Conservation (phyloP, 2,113 vertebrate genomes). For the Copsychus sechellarum region DNA sequence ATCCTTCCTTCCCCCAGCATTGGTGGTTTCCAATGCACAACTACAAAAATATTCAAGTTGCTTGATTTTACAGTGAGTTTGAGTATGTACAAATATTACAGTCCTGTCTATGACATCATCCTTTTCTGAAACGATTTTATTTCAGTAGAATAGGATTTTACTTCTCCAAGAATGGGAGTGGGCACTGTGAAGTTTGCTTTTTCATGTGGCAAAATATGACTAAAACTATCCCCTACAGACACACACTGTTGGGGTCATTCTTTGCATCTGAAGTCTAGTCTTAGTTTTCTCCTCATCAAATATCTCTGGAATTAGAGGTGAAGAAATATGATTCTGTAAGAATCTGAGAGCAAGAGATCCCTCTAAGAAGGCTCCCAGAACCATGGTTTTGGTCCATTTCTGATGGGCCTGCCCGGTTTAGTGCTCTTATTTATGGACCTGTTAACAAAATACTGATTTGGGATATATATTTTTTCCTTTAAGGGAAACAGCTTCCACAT, state of each 20-base stretch:
- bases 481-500: slow-evolving; percentile 1
- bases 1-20: neutral
- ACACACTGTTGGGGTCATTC: neutral
- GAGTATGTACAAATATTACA: neutral
- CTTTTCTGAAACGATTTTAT: neutral
- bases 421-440: slow-evolving; percentile 34
- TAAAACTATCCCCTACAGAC: neutral
- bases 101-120: neutral
- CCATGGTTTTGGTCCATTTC: neutral
- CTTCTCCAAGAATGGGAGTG: neutral
- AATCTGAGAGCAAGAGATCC: neutral
- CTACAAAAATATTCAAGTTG: neutral
- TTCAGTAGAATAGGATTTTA: neutral
- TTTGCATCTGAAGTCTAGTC: neutral
- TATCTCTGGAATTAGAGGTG: neutral
- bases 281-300: neutral
- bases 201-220: neutral
- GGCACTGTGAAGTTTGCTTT: neutral
- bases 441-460: slow-evolving; percentile 24
- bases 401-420: neutral
- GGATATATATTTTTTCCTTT: neutral
- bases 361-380: neutral
- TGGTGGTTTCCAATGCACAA: neutral
- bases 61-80: neutral
- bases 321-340: neutral